A percentile compares a stretch with the other conserved stretches of the same genome.
These are phyloP conservation scores for Cotesia congregata DNA, from an alignment of 2,888 invertebrate genomes.

Conservation along the genomic window DNA sequence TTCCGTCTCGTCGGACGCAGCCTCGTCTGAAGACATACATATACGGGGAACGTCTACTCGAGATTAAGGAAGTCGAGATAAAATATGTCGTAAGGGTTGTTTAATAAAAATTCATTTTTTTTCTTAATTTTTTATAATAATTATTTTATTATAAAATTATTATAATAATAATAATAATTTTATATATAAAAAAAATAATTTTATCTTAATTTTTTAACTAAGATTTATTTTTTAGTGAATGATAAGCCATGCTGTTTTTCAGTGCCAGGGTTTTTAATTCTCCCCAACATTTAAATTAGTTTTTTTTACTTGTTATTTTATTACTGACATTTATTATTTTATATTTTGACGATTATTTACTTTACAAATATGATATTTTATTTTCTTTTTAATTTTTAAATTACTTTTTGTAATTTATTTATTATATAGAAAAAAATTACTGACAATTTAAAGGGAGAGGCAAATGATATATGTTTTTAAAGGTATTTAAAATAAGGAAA, in stretches of 20 bases:
- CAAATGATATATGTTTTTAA: slow-evolving; percentile 5
- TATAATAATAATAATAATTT: too few species aligned
- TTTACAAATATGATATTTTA: too few species aligned
- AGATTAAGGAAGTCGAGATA: slow-evolving; percentile 66
- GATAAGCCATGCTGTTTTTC: background rate
- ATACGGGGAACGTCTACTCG: slow-evolving; percentile 82
- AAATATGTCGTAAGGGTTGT: slow-evolving; percentile 44
- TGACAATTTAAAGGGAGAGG: too few species aligned
- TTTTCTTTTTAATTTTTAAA: too few species aligned
- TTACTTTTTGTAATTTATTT: too few species aligned
- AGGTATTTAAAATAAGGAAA: background rate
- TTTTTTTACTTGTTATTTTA: background rate
- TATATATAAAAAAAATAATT: too few species aligned
- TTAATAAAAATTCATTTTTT: background rate
- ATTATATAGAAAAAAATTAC: too few species aligned
- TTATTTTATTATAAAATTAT: too few species aligned
- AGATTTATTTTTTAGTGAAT: background rate
- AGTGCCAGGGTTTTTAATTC: background rate
- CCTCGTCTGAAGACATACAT: slow-evolving; percentile 89
- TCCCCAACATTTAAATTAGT: background rate
- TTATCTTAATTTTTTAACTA: too few species aligned
- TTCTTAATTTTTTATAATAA: too few species aligned
- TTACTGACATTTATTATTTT: too few species aligned
- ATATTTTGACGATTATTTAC: too few species aligned
- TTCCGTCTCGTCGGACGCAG: slow-evolving; percentile 85